phyloP scores from a whole-genome alignment of 2,797 vertebrate species.

The Coregonus sp. region DNA sequence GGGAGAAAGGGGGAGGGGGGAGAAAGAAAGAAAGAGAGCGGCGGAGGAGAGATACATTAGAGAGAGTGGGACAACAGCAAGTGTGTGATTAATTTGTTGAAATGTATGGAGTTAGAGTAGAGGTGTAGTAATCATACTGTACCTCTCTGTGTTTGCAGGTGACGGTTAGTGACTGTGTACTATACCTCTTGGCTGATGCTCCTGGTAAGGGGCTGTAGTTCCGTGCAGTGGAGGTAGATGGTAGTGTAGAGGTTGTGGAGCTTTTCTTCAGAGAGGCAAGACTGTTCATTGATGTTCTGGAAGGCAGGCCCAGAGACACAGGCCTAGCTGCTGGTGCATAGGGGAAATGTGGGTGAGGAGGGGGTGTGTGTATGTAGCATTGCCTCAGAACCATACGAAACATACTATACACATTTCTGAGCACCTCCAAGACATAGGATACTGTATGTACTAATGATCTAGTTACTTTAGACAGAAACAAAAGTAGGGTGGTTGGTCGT shows the following conservation, averaged over 20 bases:
- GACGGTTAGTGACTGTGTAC: background rate
- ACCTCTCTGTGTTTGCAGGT: background rate
- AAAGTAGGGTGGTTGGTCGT: no score
- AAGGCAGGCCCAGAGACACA: constrained; percentile 82
- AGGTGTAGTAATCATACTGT: background rate
- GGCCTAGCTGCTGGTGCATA: constrained; percentile 79
- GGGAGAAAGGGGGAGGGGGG: background rate
- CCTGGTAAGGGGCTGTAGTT: constrained; percentile 78
- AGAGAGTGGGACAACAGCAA: background rate
- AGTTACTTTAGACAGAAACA: no score
- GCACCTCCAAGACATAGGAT: no score
- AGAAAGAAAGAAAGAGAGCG: background rate
- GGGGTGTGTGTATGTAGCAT: background rate
- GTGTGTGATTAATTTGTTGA: background rate
- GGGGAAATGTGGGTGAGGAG: background rate
- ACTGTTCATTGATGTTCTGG: constrained; percentile 75
- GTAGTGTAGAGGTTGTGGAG: constrained; percentile 81
- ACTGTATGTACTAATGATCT: no score
- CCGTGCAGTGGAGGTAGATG: constrained; percentile 82
- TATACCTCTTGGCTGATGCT: constrained; percentile 80
- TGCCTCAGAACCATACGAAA: no score
- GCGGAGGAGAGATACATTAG: background rate
- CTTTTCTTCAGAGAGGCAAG: constrained; percentile 87
- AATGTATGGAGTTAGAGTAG: background rate
- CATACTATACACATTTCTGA: no score